Evolutionary conservation across 2,888 invertebrate genomes (phyloP).

Genomic region (Sclerodermus sp.): DNA sequence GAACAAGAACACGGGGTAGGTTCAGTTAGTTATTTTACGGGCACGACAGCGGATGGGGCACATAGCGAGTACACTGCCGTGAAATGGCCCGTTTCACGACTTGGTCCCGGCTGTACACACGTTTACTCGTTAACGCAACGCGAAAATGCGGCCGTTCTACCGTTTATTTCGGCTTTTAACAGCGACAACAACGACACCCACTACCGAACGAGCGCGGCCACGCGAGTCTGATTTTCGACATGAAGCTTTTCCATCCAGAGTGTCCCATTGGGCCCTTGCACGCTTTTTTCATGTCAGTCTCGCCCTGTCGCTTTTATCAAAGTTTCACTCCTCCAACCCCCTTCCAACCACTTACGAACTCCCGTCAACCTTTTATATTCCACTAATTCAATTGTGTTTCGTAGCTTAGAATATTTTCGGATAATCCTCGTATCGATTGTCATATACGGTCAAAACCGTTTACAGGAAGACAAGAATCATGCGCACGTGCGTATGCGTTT

Average conservation of each 20-base stretch:
- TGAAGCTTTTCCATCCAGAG: conserved; percentile 3
- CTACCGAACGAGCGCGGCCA: conserved; percentile 8
- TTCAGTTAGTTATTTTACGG: conserved; percentile 23
- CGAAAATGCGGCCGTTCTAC: conserved; percentile 22
- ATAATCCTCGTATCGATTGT: no score
- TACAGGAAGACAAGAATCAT: no score
- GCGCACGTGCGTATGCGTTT: no score
- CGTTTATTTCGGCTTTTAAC: conserved; percentile 32
- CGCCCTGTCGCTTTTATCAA: no score
- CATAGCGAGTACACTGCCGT: conserved; percentile 8
- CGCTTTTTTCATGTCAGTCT: conserved; percentile 1
- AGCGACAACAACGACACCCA: conserved; percentile 19
- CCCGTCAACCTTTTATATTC: no score
- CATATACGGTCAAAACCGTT: no score
- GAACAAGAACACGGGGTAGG: conserved; percentile 8
- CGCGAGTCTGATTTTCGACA: conserved; percentile 24
- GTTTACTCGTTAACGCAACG: conserved; percentile 26
- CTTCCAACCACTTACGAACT: no score
- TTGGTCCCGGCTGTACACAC: conserved; percentile 1
- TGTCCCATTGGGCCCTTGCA: conserved; percentile 15
- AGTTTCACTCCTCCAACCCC: no score
- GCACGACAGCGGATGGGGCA: conserved; percentile 8
- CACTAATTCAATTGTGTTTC: no score
- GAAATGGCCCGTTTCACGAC: conserved; percentile 30
- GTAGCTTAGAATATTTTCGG: no score